Percentiles rank a stretch among this genome's conserved stretches.
These are phyloP conservation scores for Paramuricea clavata DNA, from an alignment of 92 coral and sea anemone species.

Conservation along the genomic window DNA sequence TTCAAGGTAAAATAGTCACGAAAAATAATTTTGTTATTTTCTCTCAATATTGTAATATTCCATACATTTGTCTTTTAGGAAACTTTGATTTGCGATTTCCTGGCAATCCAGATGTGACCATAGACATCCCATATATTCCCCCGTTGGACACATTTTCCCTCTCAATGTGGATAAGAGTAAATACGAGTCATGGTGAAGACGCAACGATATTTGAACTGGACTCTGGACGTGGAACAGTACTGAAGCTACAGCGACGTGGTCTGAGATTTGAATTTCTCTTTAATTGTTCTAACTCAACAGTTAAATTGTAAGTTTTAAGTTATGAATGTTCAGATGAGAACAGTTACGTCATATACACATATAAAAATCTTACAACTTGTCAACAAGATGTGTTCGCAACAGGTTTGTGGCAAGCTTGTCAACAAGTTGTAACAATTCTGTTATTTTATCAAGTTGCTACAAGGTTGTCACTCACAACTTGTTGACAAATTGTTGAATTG, in stretches of 20 bases:
- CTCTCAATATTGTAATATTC: no score
- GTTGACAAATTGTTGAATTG: no score
- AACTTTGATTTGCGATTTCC: constrained; percentile 6
- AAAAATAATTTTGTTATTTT: no score
- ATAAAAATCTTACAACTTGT: no score
- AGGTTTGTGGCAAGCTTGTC: no score
- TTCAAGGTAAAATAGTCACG: no score
- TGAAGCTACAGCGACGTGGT: not conserved
- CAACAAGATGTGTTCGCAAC: no score
- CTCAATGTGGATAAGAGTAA: constrained; percentile 9
- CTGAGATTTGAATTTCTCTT: not conserved
- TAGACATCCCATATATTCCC: not conserved
- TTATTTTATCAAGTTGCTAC: no score
- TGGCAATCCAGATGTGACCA: not conserved
- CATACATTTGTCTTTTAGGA: not conserved
- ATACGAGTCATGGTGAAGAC: not conserved
- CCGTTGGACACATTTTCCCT: not conserved
- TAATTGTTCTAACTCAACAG: not conserved
- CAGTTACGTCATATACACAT: no score
- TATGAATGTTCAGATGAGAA: no score
- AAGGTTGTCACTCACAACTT: no score
- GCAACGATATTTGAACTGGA: constrained; percentile 1
- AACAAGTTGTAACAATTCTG: no score
- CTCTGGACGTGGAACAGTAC: not conserved
- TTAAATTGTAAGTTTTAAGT: not conserved